Evolutionary conservation across 2,113 vertebrate species (phyloP), one percentile per base, ranked within the genome.

Genomic region (Caranx ignobilis): DNA sequence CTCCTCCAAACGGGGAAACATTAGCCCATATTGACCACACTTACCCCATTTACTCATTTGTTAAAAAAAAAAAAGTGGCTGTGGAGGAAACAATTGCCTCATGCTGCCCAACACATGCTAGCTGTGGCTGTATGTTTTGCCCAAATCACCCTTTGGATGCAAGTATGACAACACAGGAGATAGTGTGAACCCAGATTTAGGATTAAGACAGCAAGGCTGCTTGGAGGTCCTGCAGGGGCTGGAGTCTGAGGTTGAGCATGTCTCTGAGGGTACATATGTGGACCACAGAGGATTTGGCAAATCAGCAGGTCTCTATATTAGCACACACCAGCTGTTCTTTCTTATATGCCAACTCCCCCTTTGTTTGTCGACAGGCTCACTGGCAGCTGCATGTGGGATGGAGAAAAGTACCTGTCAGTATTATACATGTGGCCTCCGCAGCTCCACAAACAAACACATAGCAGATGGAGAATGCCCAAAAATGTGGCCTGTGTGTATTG

Each of bases 361-460:
- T 86, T 90, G 88, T 93, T 93, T 90, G 82, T 88, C 71, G 87
- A 91, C 79, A 65, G 90, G 43, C 88, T 88, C 90, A 84, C 82
- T 83, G 88, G 88, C 91, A 91, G 89, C 86, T 88, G 89, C 83
- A 64, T 66, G 84, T 70, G 83, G 77, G 88, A 87, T 75, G 77
- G 80, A 75, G 45, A 86, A 87, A 75, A 81, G 86, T 86, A 90
- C 92, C 90, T 90, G 90, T 90, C 89, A 85, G 75, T 90, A 86
- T 89, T 82, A 86, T 71, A 85, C 83, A 84, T 57, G 65, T 59
- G 75, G 75, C 63, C 73, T 55, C 80, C 37, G 71, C 75, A 91
- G 84, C 77, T 73, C 57, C n/a, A 66, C 88, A 88, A 78, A 81
- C 78, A 78, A 79, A 55, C 45, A 41, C 64, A 70, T 62, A 71